phyloP scores from a whole-genome alignment of 2,888 invertebrate species.

The Drosophila longiperda region DNA sequence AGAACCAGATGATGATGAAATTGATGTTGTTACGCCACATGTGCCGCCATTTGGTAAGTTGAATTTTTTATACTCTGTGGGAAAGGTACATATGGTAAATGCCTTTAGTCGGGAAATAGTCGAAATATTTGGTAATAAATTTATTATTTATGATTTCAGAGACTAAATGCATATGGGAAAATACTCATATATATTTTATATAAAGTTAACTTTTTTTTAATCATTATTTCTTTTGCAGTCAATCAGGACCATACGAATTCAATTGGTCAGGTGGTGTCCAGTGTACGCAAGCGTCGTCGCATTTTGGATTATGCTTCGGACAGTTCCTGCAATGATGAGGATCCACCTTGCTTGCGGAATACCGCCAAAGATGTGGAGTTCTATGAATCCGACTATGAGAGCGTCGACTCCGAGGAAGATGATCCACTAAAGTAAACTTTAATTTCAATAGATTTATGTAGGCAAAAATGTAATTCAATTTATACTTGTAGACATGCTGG shows the following conservation, averaged over 20 bases:
- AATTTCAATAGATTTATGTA: neutral
- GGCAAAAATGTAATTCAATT: neutral
- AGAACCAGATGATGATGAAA: constrained; percentile 85
- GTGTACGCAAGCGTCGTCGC: constrained; percentile 86
- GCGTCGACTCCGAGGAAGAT: constrained; percentile 91
- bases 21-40: constrained; percentile 86
- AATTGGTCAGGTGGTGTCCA: constrained; percentile 86
- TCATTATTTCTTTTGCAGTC: constrained; percentile 55
- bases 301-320: constrained; percentile 91
- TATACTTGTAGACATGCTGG: constrained; percentile 90
- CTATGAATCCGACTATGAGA: constrained; percentile 91
- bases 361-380: constrained; percentile 88
- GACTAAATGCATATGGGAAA: neutral
- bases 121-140: neutral
- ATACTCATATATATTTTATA: neutral
- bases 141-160: neutral
- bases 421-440: constrained; percentile 89
- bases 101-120: neutral
- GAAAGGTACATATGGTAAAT: neutral
- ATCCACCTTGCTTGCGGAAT: constrained; percentile 87
- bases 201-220: neutral
- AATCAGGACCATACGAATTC: constrained; percentile 84
- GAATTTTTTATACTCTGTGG: neutral
- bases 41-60: constrained; percentile 88
- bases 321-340: constrained; percentile 88